Conservation (phyloP, 2,888 invertebrate species). For the Zaprionus obscuricornis region DNA sequence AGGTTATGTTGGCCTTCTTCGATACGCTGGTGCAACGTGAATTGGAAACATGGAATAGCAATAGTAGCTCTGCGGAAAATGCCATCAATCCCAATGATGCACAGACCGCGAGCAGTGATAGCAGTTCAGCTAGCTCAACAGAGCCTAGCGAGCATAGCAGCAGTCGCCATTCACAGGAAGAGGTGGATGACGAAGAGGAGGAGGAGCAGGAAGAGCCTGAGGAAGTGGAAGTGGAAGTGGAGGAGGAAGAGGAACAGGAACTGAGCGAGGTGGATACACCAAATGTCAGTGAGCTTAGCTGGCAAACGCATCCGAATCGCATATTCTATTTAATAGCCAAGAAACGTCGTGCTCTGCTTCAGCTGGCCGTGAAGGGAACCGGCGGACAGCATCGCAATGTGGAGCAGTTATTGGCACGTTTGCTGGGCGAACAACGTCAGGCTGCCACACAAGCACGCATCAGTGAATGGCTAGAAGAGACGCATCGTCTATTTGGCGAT, state of each 20-base stretch:
- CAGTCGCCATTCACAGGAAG: constrained; percentile 5
- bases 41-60: constrained; percentile 90
- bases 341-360: constrained; percentile 87
- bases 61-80: constrained; percentile 70
- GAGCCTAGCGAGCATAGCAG: constrained; percentile 44
- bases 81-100: constrained; percentile 9
- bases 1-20: constrained; percentile 98
- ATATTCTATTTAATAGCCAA: constrained; percentile 90
- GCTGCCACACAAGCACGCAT: constrained; percentile 70
- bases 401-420: constrained; percentile 54
- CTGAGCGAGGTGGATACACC: constrained; percentile 55
- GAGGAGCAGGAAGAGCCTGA: not conserved
- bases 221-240: constrained; percentile 14
- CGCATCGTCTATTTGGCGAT: constrained; percentile 50
- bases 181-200: constrained; percentile 17
- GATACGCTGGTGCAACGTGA: constrained; percentile 96
- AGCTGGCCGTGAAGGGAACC: constrained; percentile 85
- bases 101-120: constrained; percentile 29
- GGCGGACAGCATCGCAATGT: constrained; percentile 54
- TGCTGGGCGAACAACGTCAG: constrained; percentile 62
- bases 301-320: constrained; percentile 85
- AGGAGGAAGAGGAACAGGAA: too few relatives aligned
- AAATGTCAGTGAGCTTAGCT: constrained; percentile 64
- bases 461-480: constrained; percentile 67
- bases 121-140: constrained; percentile 30